Base-by-base conservation (phyloP, 2,113 vertebrate species). In the Mandrillus leucophaeus region DNA sequence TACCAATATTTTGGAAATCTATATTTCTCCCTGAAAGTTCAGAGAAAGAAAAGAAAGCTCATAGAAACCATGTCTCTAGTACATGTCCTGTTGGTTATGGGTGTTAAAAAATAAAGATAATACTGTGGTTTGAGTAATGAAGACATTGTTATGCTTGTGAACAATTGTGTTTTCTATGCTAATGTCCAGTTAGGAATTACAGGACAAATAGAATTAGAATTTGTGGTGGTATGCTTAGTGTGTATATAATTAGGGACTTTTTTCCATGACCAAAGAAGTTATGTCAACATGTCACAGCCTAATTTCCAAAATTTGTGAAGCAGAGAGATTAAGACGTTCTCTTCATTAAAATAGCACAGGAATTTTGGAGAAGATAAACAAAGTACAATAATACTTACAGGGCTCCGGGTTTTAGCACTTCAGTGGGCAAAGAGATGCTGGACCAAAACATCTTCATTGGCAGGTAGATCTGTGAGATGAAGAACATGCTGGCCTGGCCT, bases 241-340 rank as follows among this genome's bases (percentile, higher is more conserved):
- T 50, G 6, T 48, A 32, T 61, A 10, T 43, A 83, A 20, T 61
- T 73, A 18, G 2, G 12, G 30, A 40, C 27, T 3, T 68, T 79
- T 23, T 4, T 50, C 27, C 8, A 35, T 45, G 70, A 14, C 17
- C 45, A 25, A 82, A 79, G 45, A 80, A 84, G 61, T 78, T 16
- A 25, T 70, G 22, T 55, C 52, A 90, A 35, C 22, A 23, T 68
- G 30, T 50, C 40, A 59, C n/a, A 55, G 23, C 8, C 38, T 73
- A 72, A 87, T 87, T 87, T 94, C 38, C 13, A 66, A 38, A n/a
- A 61, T 23, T 70, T 96, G 61, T 76, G 66, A 97, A 82, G 59
- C 55, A 64, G n/a, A 93, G 40, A 85, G 35, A 92, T 38, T 30
- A 25, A 84, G 88, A n/a, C 2, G 27, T 59, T 94, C 12, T 57